Conservation (phyloP, 2,888 invertebrate species). For the Ischnura elegans region DNA sequence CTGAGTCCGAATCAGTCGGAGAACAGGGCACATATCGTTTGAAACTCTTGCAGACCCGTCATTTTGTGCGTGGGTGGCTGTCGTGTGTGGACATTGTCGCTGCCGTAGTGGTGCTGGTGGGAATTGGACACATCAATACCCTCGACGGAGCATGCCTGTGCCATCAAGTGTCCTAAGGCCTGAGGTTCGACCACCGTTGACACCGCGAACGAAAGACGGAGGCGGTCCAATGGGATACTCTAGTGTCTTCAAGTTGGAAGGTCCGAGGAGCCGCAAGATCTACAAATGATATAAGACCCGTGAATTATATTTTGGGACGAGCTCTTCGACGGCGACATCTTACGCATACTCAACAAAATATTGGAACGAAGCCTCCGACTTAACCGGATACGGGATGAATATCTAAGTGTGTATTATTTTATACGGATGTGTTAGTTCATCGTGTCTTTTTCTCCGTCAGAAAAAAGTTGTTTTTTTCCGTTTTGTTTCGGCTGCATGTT, state of each 20-base stretch:
- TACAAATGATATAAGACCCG: constrained; percentile 26
- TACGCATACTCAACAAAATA: constrained; percentile 23
- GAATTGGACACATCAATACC: neutral
- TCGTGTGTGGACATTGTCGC: neutral
- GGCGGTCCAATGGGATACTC: constrained; percentile 23
- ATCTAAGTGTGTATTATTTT: constrained; percentile 32
- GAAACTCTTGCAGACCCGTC: neutral
- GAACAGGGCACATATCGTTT: neutral
- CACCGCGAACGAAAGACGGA: neutral
- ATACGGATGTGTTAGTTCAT: constrained; percentile 42
- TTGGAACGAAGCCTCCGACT: constrained; percentile 52
- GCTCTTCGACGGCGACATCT: constrained; percentile 31
- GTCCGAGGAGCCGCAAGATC: neutral
- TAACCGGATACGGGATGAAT: constrained; percentile 45
- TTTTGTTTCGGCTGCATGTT: constrained; percentile 27
- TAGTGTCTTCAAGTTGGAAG: constrained; percentile 2
- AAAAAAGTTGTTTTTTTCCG: constrained; percentile 28
- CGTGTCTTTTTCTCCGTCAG: neutral
- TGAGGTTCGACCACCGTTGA: constrained; percentile 54
- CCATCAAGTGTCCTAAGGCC: constrained; percentile 13
- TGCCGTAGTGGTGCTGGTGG: neutral
- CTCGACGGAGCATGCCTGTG: constrained; percentile 54
- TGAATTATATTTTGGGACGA: constrained; percentile 29
- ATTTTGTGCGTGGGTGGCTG: neutral
- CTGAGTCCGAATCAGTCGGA: neutral